Evolutionary conservation across 1,140 invertebrate species (phyloP).

Genomic region (Eubasilissa regina): DNA sequence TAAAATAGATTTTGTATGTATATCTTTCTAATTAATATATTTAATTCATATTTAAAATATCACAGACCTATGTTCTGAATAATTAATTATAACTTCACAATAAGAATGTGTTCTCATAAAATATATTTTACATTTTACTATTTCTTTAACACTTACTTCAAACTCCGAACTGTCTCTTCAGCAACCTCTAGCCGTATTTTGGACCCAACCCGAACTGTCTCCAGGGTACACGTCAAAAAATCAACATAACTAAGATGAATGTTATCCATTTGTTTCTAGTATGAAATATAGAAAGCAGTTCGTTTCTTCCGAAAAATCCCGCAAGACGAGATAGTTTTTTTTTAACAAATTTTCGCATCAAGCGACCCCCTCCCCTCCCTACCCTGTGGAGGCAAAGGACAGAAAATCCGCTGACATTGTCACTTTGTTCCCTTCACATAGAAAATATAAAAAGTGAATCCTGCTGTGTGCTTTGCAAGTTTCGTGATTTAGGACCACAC

Average conservation of each 20-base stretch:
- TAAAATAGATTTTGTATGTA: too few species aligned
- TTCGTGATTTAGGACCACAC: neutral
- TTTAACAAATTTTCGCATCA: constrained; percentile 7
- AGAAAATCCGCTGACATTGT: constrained; percentile 25
- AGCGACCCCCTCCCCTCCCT: neutral
- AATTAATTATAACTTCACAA: too few species aligned
- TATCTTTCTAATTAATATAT: too few species aligned
- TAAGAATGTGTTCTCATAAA: too few species aligned
- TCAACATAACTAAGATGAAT: constrained; percentile 3
- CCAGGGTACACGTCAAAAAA: neutral
- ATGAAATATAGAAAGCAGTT: neutral
- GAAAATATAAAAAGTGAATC: constrained; percentile 9
- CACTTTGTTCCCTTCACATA: constrained; percentile 7
- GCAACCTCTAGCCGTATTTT: neutral
- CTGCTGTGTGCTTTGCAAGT: neutral
- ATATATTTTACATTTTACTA: too few species aligned
- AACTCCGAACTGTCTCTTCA: neutral
- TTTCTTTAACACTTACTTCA: too few species aligned
- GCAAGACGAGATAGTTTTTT: neutral
- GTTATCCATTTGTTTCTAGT: constrained; percentile 1
- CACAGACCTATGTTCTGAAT: too few species aligned
- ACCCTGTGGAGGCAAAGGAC: neutral
- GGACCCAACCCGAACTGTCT: neutral
- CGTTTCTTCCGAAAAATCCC: constrained; percentile 1
- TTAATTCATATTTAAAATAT: too few species aligned